phyloP scores from a whole-genome alignment of 1,140 invertebrate genomes.

The Episyrphus balteatus region DNA sequence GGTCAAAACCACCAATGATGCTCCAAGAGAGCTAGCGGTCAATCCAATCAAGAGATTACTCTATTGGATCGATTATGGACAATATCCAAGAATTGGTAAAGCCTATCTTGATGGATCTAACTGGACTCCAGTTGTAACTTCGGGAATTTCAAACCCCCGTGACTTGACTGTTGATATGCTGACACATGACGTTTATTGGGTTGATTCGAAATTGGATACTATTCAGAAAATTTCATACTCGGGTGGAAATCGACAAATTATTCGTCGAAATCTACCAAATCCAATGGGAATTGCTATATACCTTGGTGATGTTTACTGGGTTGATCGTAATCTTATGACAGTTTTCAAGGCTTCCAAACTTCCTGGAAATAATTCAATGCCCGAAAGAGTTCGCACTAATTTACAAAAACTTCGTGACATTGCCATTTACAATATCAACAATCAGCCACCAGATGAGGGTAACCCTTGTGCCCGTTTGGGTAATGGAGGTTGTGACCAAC shows the following conservation, averaged over 20 bases:
- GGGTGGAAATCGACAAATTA: slow-evolving; percentile 68
- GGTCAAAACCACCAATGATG: slow-evolving; percentile 83
- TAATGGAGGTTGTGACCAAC: slow-evolving; percentile 80
- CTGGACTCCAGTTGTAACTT: slow-evolving; percentile 77
- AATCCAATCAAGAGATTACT: slow-evolving; percentile 88
- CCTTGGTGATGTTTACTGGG: slow-evolving; percentile 83
- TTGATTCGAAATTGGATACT: slow-evolving; percentile 84
- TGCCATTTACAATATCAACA: slow-evolving; percentile 76
- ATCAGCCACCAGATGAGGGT: slow-evolving; percentile 68
- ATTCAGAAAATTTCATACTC: slow-evolving; percentile 80
- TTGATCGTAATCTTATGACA: slow-evolving; percentile 82
- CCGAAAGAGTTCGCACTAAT: slow-evolving; percentile 66
- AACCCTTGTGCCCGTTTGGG: slow-evolving; percentile 66
- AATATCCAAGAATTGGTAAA: slow-evolving; percentile 89
- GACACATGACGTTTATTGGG: slow-evolving; percentile 96
- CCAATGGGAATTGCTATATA: slow-evolving; percentile 89
- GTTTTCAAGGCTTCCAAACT: slow-evolving; percentile 78
- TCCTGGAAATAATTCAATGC: slow-evolving; percentile 54
- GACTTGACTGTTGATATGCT: slow-evolving; percentile 89
- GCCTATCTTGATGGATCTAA: slow-evolving; percentile 81
- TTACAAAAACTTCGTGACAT: slow-evolving; percentile 77
- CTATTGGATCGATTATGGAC: slow-evolving; percentile 98
- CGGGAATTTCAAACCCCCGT: slow-evolving; percentile 80
- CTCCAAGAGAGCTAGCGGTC: slow-evolving; percentile 87
- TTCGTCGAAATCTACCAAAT: slow-evolving; percentile 82